Evolutionary conservation across 2,797 vertebrate species (phyloP), one percentile per base, ranked within the genome.

Genomic region (Crenichthys baileyi): DNA sequence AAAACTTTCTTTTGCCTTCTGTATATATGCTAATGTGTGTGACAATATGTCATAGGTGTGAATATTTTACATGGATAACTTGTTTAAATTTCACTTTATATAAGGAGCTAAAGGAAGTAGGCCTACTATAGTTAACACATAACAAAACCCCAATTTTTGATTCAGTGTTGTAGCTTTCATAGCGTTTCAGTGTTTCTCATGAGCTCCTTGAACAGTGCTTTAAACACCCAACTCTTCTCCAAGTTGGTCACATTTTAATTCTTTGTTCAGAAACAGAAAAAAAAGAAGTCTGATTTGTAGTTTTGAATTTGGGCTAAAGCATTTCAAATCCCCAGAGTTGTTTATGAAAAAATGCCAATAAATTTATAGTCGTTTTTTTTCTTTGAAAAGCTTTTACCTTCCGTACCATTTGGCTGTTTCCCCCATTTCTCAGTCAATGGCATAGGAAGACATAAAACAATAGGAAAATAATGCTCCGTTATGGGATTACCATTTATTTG

Each of bases 261-360:
- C 4, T 60, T 9, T 9, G 18, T 53, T 58, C 26, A n/a, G 26
- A 58, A 13, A 1, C 16, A 29, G 13, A 18, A 51, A n/a, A 50
- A 22, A 13, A 8, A 46, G 3, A 7, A 6, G 7, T 6, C 24
- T 60, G 60, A 13, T 22, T 65, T 73, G 48, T 7, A 65, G 56
- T 86, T 80, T 88, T 84, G 88, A 86, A 80, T 89, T 4, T 16
- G 7, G 13, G 31, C 13, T 31, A 88, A 89, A 87, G 85, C 81
- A 84, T 89, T 78, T 2, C 65, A 85, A 71, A 82, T 7, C 7
- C 44, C 11, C 48, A 13, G 48, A 50, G 51, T 20, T 53, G 0
- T 53, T 18, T 53, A 53, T 51, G 50, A 2, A 4, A 51, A 16
- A 13, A 51, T 51, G 12, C 50, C 50, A 36, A 41, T n/a, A 12